Evolutionary conservation across 53 echinoderm and acorn worm genomes (phyloP), one percentile per base, ranked within the genome.

Genomic region (Echinarachnius parma): DNA sequence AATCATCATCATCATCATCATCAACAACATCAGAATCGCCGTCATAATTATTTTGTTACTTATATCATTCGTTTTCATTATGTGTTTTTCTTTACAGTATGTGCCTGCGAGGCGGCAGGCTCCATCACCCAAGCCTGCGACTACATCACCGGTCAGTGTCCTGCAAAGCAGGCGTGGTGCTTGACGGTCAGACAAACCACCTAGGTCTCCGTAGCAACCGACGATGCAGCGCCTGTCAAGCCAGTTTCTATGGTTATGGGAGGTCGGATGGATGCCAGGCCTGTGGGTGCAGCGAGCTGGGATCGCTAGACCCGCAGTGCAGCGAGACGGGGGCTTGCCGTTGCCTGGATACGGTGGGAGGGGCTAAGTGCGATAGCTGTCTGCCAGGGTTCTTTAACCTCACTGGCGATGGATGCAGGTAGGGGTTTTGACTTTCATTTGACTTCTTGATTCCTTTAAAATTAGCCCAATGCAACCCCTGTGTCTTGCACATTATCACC

Each of bases 71-170:
- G n/a, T n/a, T n/a, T n/a, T n/a, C n/a, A n/a, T n/a, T n/a, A n/a
- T n/a, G n/a, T n/a, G n/a, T n/a, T n/a, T n/a, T 62, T 5, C 27
- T 80, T 28, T 25, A 10, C 52, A 98, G 98, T 88, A 13, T 98
- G 98, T 54, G 72, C 75, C 69, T 98, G 98, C 56, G 64, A 81
- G 66, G 49, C 44, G 1, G 69, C 67, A 0, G 82, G 82, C 10
- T 82, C 98, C 0, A 60, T 46, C 46, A 83, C 77, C 60, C 62
- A 64, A n/a, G 98, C 85, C 33, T 98, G 98, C 80, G 98, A 98
- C 67, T 88, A 79, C 46, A 21, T 5, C n/a, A 88, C 86, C 11
- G 98, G 98, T 36, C 98, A 98, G 83, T 98, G 98, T 75, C 75
- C 4, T 98, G 98, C 71, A 84, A 91, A 37, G 15, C 42, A 0